These are phyloP conservation scores for Dicaeum eximium DNA, from an alignment of 2,113 vertebrate species.

Conservation along the genomic window DNA sequence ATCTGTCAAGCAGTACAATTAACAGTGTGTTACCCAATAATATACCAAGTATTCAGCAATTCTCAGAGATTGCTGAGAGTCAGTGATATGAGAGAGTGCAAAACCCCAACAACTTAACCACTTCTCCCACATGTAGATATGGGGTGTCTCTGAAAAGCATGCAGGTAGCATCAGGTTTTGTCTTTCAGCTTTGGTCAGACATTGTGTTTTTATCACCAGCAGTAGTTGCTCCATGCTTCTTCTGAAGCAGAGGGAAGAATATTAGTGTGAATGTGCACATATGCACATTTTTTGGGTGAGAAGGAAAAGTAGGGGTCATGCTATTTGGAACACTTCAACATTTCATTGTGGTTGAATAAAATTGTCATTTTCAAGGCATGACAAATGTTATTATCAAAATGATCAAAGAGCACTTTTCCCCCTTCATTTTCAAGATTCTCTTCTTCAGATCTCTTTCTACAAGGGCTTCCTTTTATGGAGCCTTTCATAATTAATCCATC, in stretches of 20 bases:
- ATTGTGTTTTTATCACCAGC: background rate
- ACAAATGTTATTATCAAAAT: background rate
- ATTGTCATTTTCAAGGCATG: background rate
- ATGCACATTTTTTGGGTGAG: background rate
- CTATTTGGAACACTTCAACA: background rate
- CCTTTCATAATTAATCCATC: background rate
- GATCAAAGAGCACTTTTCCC: background rate
- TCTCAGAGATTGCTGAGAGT: background rate
- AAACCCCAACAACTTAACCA: background rate
- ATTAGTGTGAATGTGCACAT: background rate
- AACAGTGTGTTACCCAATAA: background rate
- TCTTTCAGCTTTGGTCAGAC: background rate
- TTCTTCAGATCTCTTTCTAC: background rate
- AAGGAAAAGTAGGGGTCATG: background rate
- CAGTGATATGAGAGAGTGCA: background rate
- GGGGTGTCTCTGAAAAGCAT: background rate
- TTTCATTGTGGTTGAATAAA: background rate
- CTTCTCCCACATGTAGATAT: background rate
- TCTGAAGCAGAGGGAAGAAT: background rate
- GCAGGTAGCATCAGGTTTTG: background rate
- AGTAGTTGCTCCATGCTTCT: background rate
- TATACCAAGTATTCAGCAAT: background rate
- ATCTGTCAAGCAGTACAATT: background rate
- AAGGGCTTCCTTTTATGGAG: conserved; percentile 1
- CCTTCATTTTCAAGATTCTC: background rate